Base-by-base conservation (phyloP, 1,140 invertebrate genomes). In the Himalopsyche phryganea region DNA sequence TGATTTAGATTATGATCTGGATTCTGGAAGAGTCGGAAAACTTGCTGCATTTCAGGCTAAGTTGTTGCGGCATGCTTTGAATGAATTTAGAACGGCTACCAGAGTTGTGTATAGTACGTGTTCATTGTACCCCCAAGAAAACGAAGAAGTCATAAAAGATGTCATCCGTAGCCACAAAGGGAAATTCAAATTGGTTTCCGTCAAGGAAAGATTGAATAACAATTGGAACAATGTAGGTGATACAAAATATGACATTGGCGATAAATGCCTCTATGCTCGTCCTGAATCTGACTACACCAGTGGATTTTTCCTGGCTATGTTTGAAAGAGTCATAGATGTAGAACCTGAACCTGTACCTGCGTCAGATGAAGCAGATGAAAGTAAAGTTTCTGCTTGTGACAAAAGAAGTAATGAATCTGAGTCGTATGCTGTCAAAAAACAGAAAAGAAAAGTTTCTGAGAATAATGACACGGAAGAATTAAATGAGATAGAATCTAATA, bases 21-120 rank as follows among this genome's bases (percentile, higher is more conserved):
- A 60, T 28, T 60, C 65, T 40, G 69, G 71, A 1, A 78, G 91
- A 42, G 67, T 95, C 0, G 72, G 76, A 17, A 87, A 84, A 67
- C 69, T 98, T 6, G 83, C 87, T 23, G 85, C 84, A 11, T 85
- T 98, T 59, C 96, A 98, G 80, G 84, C 85, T 17, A 85, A 88
- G 66, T 81, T 98, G 44, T 75, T 98, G 6, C 83, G 86, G 58
- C 89, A 93, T 71, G 94, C 94, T 0, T 82, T 98, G 63, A 83
- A 80, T 13, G 75, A 80, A 3, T 96, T 96, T 73, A 90, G 92
- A 1, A 84, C 84, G 53, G 91, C 86, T 0, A 89, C 94, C 69
- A 78, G 85, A 57, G 84, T 98, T 41, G 87, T 96, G 5, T 98
- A 98, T 71, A 98, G 94, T 13, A 98, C 96, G 0, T 98, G 96